Evolutionary conservation across 2,888 invertebrate genomes (phyloP).

Genomic region (Andrena marginata): DNA sequence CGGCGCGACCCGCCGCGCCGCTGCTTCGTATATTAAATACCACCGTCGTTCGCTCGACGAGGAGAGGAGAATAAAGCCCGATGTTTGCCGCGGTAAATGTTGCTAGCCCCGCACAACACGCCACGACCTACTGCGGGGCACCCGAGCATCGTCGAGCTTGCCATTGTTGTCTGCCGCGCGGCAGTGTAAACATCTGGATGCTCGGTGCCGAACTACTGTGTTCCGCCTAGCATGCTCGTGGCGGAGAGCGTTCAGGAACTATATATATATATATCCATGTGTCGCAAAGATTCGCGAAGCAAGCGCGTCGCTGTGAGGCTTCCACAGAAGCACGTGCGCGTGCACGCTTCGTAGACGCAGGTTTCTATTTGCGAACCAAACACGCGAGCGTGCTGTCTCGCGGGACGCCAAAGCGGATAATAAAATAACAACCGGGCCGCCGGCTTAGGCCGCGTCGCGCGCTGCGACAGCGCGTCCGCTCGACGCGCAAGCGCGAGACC

Average conservation of each 20-base stretch:
- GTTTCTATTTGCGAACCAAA: conserved; percentile 5
- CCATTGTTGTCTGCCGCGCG: too few species aligned
- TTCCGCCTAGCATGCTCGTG: too few species aligned
- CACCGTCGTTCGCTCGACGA: background rate
- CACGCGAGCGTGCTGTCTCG: background rate
- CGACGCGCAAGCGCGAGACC: background rate
- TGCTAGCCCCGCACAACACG: background rate
- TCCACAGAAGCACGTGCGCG: background rate
- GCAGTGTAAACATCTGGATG: background rate
- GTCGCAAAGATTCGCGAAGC: background rate
- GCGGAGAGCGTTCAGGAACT: too few species aligned
- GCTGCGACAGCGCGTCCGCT: background rate
- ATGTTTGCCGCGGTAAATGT: conserved; percentile 11
- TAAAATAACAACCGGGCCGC: conserved; percentile 10
- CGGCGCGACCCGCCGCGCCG: conserved; percentile 3
- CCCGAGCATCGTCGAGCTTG: too few species aligned
- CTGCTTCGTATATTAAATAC: conserved; percentile 26
- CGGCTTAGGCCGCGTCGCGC: conserved; percentile 1
- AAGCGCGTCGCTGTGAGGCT: background rate
- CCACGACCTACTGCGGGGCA: background rate
- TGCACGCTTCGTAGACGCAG: too few species aligned
- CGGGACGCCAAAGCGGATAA: background rate
- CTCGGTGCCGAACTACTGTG: background rate
- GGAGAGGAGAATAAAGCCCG: background rate
- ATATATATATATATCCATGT: too few species aligned